A percentile compares a stretch with the other conserved stretches of the same genome.
These are phyloP conservation scores for Lepidocolaptes lacrymiger DNA, from an alignment of 2,797 vertebrate genomes.

Conservation along the genomic window DNA sequence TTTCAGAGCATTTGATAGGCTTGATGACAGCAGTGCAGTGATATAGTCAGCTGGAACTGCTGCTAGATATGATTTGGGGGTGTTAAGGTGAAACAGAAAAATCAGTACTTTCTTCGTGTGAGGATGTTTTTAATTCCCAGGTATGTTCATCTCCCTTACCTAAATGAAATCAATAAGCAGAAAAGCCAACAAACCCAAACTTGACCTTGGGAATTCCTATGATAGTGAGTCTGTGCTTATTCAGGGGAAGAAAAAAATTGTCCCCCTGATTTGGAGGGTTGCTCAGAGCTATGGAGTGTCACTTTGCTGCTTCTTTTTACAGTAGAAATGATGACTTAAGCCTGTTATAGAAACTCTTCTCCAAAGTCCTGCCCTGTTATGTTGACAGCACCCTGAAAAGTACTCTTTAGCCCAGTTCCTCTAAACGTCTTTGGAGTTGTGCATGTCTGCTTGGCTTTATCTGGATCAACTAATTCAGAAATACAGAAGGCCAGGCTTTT, in stretches of 20 bases:
- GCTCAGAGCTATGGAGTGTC: not conserved
- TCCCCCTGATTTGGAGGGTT: not conserved
- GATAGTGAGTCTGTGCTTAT: not conserved
- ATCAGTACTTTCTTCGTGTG: not conserved
- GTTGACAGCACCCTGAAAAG: not conserved
- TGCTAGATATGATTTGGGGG: not conserved
- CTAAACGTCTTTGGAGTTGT: not conserved
- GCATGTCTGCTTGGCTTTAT: not conserved
- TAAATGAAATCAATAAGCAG: not conserved
- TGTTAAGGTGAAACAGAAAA: not conserved
- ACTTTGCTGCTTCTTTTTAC: not conserved
- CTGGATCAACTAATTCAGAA: not conserved
- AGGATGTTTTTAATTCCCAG: not conserved
- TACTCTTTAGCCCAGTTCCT: not conserved
- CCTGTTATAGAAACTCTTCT: not conserved
- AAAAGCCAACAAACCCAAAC: not conserved
- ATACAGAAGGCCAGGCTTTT: slow-evolving; percentile 2
- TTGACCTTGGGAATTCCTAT: not conserved
- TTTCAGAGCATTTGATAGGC: not conserved
- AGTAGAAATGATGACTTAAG: not conserved
- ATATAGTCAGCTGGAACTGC: not conserved
- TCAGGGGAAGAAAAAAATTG: not conserved
- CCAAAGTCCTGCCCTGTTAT: not conserved
- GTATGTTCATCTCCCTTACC: not conserved
- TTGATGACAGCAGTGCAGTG: not conserved